phyloP scores from a whole-genome alignment of 2,888 invertebrate species.

The Ophion costatus region DNA sequence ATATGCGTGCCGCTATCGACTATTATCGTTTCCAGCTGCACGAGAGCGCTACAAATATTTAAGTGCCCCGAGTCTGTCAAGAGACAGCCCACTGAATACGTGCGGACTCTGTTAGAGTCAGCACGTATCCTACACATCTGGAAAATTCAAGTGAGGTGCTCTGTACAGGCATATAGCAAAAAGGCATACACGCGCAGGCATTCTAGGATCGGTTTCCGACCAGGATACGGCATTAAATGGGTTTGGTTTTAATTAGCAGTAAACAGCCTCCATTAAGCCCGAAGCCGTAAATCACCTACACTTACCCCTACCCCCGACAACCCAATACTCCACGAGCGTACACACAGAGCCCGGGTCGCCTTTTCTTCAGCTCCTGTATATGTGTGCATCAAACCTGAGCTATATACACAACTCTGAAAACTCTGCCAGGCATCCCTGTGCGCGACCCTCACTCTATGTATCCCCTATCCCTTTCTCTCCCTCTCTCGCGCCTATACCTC shows the following conservation, averaged over 20 bases:
- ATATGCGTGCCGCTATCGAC: too few relatives aligned
- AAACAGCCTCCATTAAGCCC: conserved; percentile 82
- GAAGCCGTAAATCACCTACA: conserved; percentile 81
- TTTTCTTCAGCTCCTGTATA: conserved; percentile 44
- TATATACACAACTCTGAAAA: conserved; percentile 59
- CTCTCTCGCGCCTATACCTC: conserved; percentile 20
- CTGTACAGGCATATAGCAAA: neutral
- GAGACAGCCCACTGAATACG: neutral
- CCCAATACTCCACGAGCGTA: neutral
- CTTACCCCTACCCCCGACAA: conserved; percentile 73
- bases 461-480: conserved; percentile 43
- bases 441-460: conserved; percentile 49
- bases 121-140: neutral
- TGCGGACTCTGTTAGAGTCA: conserved; percentile 4
- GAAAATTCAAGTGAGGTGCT: neutral
- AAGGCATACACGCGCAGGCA: neutral
- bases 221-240: conserved; percentile 77
- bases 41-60: neutral
- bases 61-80: neutral
- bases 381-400: neutral
- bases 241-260: conserved; percentile 83
- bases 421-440: conserved; percentile 59
- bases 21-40: neutral
- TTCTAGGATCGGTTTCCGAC: conserved; percentile 73
- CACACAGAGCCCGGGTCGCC: conserved; percentile 53